Evolutionary conservation across 1,140 invertebrate species (phyloP), one percentile per base, ranked within the genome.

Genomic region (Drosophila repleta): DNA sequence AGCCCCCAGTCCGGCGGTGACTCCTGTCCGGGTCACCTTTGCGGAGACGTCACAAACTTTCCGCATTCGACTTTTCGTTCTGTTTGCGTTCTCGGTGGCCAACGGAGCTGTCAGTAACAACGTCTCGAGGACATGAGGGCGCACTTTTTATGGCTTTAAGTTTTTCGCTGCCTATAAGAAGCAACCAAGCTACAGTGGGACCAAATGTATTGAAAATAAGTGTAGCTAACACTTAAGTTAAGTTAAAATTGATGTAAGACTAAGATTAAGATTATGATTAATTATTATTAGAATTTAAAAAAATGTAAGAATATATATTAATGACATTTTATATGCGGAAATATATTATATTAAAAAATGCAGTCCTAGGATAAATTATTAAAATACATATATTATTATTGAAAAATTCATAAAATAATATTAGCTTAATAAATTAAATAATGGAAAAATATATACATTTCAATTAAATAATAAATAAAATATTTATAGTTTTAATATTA

Each of bases 121-220:
- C 61, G 83, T 88, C 83, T 87, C 79, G 67, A 87, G 82, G 63
- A 88, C 78, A 88, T 82, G 83, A 79, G 82, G 82, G 78, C 67
- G 57, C 53, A 52, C 66, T 79, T 87, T 87, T 87, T 87, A 87
- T 74, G 78, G 71, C 60, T 53, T 76, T 68, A 81, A 83, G 74
- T 60, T 74, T 81, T 63, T 77, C 29, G 17, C 71, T 84, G 79
- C 79, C 77, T 85, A 79, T 65, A 26, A 37, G 32, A 35, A 2
- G 1, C 32, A 35, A 35, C 10, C 2, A 11, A 2, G n/a, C 13
- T 15, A 84, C 81, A 66, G 82, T 84, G 77, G 77, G 18, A 32
- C 29, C 8, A 32, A 3, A 32, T 10, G 10, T 32, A 29, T 29
- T 29, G 6, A n/a, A n/a, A n/a, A n/a, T n/a, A n/a, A n/a, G n/a